These are phyloP conservation scores for Thalassaphorura encarpata DNA, from an alignment of 1,140 invertebrate species.

Conservation along the genomic window DNA sequence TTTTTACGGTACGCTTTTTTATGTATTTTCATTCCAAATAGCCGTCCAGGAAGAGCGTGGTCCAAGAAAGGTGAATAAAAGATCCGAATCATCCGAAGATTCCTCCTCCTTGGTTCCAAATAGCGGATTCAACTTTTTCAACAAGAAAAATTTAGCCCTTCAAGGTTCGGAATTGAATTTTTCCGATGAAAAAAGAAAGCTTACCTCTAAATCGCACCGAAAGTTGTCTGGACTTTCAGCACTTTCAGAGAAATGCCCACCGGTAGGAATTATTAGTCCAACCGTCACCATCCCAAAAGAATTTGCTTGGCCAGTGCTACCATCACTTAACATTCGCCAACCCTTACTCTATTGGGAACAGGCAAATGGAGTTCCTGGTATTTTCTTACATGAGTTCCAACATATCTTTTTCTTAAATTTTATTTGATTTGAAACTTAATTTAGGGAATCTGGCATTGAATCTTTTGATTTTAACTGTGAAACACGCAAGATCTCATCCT, in stretches of 20 bases:
- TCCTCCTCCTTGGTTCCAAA: too few species aligned
- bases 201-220: too few species aligned
- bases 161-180: too few species aligned
- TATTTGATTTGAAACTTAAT: neutral
- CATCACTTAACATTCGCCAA: conserved; percentile 9
- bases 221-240: too few species aligned
- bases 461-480: conserved; percentile 24
- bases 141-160: too few species aligned
- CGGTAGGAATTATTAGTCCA: too few species aligned
- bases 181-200: too few species aligned
- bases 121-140: too few species aligned
- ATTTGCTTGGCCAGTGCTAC: too few species aligned
- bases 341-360: conserved; percentile 15
- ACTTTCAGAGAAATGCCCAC: too few species aligned
- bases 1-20: neutral
- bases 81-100: conserved; percentile 3
- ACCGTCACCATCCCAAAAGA: too few species aligned
- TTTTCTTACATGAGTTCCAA: neutral
- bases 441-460: conserved; percentile 25
- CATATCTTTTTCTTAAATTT: neutral
- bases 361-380: conserved; percentile 17
- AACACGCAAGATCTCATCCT: conserved; percentile 23
- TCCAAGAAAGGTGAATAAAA: conserved; percentile 47
- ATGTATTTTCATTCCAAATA: conserved; percentile 28
- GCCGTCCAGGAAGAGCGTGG: conserved; percentile 72